A percentile compares a stretch with the other conserved stretches of the same genome.
phyloP scores from a whole-genome alignment of 1,140 invertebrate species.

The Planococcus citri region DNA sequence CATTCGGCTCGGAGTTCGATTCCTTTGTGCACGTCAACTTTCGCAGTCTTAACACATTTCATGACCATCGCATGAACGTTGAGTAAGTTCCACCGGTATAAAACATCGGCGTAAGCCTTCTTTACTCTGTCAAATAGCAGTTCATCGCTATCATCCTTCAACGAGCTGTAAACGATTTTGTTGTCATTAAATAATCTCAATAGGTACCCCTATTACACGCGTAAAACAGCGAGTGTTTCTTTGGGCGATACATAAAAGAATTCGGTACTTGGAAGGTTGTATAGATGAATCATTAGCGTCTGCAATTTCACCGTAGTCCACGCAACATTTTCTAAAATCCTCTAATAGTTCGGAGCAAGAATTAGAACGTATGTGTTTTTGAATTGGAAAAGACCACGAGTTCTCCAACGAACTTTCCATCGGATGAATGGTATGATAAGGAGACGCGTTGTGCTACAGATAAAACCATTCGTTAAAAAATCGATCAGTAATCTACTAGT shows the following conservation, averaged over 20 bases:
- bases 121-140: background rate
- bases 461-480: background rate
- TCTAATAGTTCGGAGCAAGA: background rate
- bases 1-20: background rate
- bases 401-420: background rate
- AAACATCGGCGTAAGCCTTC: background rate
- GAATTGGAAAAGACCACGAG: background rate
- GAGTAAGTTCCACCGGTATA: background rate
- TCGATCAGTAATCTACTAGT: background rate
- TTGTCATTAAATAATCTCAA: background rate
- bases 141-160: background rate
- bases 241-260: background rate
- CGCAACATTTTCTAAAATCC: background rate
- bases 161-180: background rate
- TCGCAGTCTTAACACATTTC: background rate
- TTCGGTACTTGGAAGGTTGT: background rate
- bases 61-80: background rate
- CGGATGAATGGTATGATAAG: background rate
- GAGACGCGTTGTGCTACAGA: background rate
- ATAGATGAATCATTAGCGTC: background rate
- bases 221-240: background rate
- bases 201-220: background rate
- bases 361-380: constrained; percentile 1
- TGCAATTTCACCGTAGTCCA: constrained; percentile 1
- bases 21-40: background rate